These are phyloP conservation scores for Ochropleura leucogaster DNA, from an alignment of 2,888 invertebrate genomes.

Conservation along the genomic window DNA sequence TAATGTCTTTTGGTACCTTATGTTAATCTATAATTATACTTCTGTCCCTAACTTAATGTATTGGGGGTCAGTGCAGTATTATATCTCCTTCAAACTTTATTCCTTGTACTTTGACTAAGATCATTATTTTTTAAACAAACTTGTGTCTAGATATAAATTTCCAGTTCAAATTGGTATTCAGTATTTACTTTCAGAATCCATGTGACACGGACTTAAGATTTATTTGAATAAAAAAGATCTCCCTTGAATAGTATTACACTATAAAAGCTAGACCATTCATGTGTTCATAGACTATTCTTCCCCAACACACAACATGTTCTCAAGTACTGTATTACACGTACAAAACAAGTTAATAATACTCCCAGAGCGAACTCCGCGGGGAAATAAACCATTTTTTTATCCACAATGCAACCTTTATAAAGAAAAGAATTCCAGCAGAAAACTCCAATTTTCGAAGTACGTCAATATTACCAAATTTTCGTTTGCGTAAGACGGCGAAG, in stretches of 20 bases:
- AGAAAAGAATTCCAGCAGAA: conserved; percentile 49
- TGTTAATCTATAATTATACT: not conserved
- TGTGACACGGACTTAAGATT: not conserved
- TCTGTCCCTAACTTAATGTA: not conserved
- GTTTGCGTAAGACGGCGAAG: rapidly evolving
- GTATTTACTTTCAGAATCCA: not conserved
- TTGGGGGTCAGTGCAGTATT: not conserved
- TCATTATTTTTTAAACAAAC: not conserved
- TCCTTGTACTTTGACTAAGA: not conserved
- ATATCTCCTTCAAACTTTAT: not conserved
- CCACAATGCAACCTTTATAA: conserved; percentile 50
- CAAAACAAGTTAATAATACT: conserved; percentile 20
- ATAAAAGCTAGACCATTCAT: not conserved
- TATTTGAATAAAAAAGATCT: not conserved
- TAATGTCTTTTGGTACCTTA: not conserved
- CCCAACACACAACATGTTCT: not conserved
- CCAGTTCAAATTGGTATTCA: not conserved
- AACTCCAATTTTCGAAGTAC: conserved; percentile 59
- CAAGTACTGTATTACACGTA: conserved; percentile 6
- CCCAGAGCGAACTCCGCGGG: conserved; percentile 3
- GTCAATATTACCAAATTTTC: conserved; percentile 45
- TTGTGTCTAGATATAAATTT: not conserved
- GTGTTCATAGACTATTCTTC: not conserved
- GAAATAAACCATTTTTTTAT: conserved; percentile 54
- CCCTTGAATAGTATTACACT: no score